Conservation (phyloP, 2,113 vertebrate genomes). For the Gymnocephalus cernua region DNA sequence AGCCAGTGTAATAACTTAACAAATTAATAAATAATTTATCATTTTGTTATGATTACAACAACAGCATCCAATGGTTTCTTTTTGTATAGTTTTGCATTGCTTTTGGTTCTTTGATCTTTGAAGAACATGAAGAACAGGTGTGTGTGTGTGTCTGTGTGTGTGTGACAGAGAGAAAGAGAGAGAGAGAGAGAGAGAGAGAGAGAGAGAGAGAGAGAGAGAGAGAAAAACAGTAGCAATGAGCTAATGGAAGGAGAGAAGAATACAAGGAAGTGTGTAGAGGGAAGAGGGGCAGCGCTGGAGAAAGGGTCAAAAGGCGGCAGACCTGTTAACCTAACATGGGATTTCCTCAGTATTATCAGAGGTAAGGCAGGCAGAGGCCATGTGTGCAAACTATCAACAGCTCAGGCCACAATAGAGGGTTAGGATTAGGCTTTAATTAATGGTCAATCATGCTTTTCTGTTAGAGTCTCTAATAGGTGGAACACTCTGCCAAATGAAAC, state of each 20-base stretch:
- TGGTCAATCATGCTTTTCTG: too few species aligned
- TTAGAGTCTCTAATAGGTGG: too few species aligned
- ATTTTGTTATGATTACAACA: background rate
- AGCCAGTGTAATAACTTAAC: background rate
- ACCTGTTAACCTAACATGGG: slow-evolving; percentile 10
- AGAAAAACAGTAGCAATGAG: slow-evolving; percentile 49
- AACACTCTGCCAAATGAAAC: too few species aligned
- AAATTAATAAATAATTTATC: background rate
- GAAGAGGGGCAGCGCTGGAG: slow-evolving; percentile 2
- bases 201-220: too few species aligned
- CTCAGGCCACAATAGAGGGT: slow-evolving; percentile 15
- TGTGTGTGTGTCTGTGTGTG: too few species aligned
- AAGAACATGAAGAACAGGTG: too few species aligned
- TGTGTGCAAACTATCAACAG: slow-evolving; percentile 2
- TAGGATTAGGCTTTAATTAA: too few species aligned
- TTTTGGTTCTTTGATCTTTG: slow-evolving; percentile 9
- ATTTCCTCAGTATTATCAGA: slow-evolving; percentile 44
- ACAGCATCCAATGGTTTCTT: background rate
- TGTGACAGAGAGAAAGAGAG: too few species aligned
- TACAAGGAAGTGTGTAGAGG: slow-evolving; percentile 63
- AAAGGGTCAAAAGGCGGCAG: slow-evolving; percentile 5
- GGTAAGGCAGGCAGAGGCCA: slow-evolving; percentile 16
- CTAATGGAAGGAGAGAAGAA: slow-evolving; percentile 66
- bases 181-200: background rate
- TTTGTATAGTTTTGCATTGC: background rate